Base-by-base conservation (phyloP, 2,888 invertebrate genomes). In the Chouioia cunea region DNA sequence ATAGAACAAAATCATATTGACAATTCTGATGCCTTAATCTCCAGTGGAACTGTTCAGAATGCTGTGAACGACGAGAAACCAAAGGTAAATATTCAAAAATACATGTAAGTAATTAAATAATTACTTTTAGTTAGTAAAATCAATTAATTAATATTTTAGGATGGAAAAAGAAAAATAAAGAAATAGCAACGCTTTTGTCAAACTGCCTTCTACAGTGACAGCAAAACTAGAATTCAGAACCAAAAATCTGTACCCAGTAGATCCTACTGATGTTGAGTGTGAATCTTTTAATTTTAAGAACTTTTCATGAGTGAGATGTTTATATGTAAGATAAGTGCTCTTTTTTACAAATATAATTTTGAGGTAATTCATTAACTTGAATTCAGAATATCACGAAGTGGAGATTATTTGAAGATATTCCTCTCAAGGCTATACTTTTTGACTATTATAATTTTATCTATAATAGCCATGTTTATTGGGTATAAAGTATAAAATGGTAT, bases 1-100 rank as follows among this genome's bases (percentile, higher is more conserved):
- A 70, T 58, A 57, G 52, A 54, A 53, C 50, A 75, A 72, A 71
- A 60, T 68, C 18, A 53, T 44, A 59, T 63, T 68, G 52, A 65
- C 16, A 59, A 62, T 63, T 52, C 59, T 64, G 47, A 59, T 52
- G 47, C 27, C 64, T 44, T 58, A 63, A 22, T 59, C 27, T 15
- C 54, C 10, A 72, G 63, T 62, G 50, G 15, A 20, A 52, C 65
- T 36, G 23, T 50, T 20, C 47, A 63, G 18, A 48, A 59, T 54
- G n/a, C 58, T n/a, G 58, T 22, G 23, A 22, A 53, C 57, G 58
- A 52, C 54, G 64, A 65, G 8, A 72, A 72, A 50, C 56, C 60
- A 10, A 72, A 72, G 71, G 71, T 72, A 68, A 23, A n/a, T 50
- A 10, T 2, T 50, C 15, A 4, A 48, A 3, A n/a, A 57, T 36